Conservation (phyloP, 2,888 invertebrate species). For the Orthosia gracilis region DNA sequence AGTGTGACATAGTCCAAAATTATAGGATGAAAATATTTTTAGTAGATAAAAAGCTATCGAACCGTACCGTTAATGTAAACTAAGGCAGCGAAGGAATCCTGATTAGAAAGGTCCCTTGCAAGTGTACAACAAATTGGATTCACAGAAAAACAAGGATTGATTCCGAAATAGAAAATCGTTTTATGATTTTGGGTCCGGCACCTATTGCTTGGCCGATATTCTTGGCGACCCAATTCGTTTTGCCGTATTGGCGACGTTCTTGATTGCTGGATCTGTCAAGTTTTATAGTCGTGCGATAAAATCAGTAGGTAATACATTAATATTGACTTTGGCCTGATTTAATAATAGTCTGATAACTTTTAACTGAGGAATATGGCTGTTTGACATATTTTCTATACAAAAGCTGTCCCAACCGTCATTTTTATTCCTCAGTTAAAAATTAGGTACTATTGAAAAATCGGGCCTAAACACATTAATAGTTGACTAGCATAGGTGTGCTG, state of each 20-base stretch:
- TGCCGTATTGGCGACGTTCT: slow-evolving; percentile 40
- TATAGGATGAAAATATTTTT: slow-evolving; percentile 31
- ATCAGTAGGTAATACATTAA: slow-evolving; percentile 14
- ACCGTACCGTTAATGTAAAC: slow-evolving; percentile 74
- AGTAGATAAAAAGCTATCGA: slow-evolving; percentile 48
- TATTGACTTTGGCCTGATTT: too few species aligned
- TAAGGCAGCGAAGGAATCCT: slow-evolving; percentile 71
- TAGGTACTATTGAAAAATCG: too few species aligned
- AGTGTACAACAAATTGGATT: slow-evolving; percentile 77
- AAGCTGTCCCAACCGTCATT: too few species aligned
- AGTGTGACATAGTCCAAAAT: slow-evolving; percentile 36
- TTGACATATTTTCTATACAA: too few species aligned
- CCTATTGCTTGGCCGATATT: slow-evolving; percentile 57
- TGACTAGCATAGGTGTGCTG: too few species aligned
- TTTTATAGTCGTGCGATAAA: slow-evolving; percentile 36
- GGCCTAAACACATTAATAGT: too few species aligned
- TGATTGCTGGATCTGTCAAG: slow-evolving; percentile 29
- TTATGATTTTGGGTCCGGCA: slow-evolving; percentile 72
- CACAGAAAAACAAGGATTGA: slow-evolving; percentile 73
- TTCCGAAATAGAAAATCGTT: slow-evolving; percentile 74
- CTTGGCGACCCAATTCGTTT: slow-evolving; percentile 66
- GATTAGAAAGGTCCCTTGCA: slow-evolving; percentile 76
- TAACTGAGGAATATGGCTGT: too few species aligned
- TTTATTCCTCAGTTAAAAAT: too few species aligned
- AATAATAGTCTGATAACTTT: too few species aligned